phyloP scores from a whole-genome alignment of 2,888 invertebrate genomes.

The Pammene fasciana region DNA sequence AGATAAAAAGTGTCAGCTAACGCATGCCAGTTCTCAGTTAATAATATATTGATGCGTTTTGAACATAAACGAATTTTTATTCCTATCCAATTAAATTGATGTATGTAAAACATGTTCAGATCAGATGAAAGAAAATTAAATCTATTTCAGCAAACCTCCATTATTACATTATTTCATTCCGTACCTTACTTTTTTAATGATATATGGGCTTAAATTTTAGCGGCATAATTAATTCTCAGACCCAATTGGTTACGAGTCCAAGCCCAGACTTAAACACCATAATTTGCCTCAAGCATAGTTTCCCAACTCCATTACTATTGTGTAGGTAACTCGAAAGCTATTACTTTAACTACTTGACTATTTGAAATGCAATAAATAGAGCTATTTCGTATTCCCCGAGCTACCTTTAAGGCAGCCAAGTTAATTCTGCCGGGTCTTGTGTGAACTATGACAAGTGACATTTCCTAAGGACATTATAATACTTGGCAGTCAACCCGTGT shows the following conservation, averaged over 20 bases:
- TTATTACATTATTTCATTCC: background rate
- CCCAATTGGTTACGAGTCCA: conserved; percentile 12
- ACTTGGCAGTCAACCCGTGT: conserved; percentile 11
- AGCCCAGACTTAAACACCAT: conserved; percentile 26
- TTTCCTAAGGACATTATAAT: conserved; percentile 22
- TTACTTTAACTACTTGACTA: conserved; percentile 40
- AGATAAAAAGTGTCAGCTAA: no score
- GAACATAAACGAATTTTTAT: no score
- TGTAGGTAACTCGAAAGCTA: conserved; percentile 35
- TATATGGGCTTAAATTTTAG: background rate
- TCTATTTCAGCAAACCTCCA: background rate
- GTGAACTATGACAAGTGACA: conserved; percentile 39
- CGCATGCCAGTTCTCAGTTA: no score
- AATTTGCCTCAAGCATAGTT: conserved; percentile 37
- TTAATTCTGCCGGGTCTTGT: conserved; percentile 28
- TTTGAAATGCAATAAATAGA: conserved; percentile 38
- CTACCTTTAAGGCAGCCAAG: conserved; percentile 30
- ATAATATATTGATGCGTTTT: no score
- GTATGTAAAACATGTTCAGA: no score
- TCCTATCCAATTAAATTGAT: no score
- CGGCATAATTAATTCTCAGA: conserved; percentile 9
- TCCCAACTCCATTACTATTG: conserved; percentile 37
- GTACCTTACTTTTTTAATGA: background rate
- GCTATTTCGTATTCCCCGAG: conserved; percentile 38
- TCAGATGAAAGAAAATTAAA: background rate